Conservation (phyloP, 1,140 invertebrate genomes). For the Zaprionus nigranus region DNA sequence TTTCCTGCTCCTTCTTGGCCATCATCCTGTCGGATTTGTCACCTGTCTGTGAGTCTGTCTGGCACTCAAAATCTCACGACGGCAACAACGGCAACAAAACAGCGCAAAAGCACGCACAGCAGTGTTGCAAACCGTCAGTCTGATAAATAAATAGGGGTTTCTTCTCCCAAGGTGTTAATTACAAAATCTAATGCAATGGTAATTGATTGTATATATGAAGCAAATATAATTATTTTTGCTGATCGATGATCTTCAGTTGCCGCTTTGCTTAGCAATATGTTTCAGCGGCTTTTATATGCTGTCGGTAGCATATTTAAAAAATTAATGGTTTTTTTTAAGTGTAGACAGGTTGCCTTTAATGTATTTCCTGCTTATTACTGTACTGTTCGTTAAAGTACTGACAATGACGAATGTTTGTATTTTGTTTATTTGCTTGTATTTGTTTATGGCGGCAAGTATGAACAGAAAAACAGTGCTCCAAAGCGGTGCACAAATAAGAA, state of each 20-base stretch:
- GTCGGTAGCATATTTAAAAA: neutral
- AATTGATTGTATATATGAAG: neutral
- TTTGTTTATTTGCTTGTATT: conserved; percentile 14
- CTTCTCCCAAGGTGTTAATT: neutral
- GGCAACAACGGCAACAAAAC: conserved; percentile 35
- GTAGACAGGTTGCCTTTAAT: neutral
- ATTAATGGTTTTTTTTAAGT: neutral
- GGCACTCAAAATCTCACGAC: conserved; percentile 16
- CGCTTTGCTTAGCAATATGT: neutral
- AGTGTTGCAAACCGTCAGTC: conserved; percentile 34
- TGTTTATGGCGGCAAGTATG: conserved; percentile 29
- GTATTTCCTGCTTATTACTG: neutral
- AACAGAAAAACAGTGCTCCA: conserved; percentile 15
- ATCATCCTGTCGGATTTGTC: conserved; percentile 40
- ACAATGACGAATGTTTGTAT: conserved; percentile 1
- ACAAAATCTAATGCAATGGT: neutral
- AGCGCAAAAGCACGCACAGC: conserved; percentile 28
- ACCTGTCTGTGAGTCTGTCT: conserved; percentile 14
- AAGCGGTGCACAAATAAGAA: neutral
- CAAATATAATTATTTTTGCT: neutral
- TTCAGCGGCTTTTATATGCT: neutral
- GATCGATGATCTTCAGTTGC: neutral
- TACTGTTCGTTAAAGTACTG: neutral
- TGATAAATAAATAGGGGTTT: conserved; percentile 35
- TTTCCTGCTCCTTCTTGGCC: conserved; percentile 63